A percentile compares a stretch with the other conserved stretches of the same genome.
Conservation (phyloP, 2,113 vertebrate species). For the Lampris megalopsis region DNA sequence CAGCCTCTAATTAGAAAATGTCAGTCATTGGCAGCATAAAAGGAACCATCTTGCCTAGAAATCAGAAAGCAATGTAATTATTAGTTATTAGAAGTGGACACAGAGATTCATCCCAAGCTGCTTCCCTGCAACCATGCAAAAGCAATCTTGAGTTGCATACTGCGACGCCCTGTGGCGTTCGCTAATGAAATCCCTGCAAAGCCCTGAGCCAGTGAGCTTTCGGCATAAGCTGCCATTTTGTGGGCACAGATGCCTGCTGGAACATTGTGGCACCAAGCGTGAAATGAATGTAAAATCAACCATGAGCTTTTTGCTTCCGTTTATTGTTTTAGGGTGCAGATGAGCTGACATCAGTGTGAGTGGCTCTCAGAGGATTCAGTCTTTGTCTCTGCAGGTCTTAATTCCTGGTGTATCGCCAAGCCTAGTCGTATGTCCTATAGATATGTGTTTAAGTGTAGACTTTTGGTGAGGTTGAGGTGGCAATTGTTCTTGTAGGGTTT, state of each 20-base stretch:
- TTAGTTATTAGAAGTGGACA: constrained; percentile 48
- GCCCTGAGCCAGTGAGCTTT: constrained; percentile 39
- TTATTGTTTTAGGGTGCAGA: constrained; percentile 64
- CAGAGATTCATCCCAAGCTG: constrained; percentile 25
- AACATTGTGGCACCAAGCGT: constrained; percentile 72
- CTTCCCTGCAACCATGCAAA: constrained; percentile 30
- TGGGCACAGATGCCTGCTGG: constrained; percentile 72
- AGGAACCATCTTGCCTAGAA: constrained; percentile 33
- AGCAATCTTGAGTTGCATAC: constrained; percentile 43
- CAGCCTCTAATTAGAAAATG: constrained; percentile 13
- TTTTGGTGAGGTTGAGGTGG: constrained; percentile 17
- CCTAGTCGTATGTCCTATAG: constrained; percentile 16
- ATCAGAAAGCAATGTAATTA: constrained; percentile 28
- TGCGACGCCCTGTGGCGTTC: constrained; percentile 38
- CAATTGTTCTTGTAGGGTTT: constrained; percentile 33
- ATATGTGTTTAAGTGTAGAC: constrained; percentile 32
- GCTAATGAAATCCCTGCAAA: constrained; percentile 65
- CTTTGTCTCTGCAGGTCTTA: constrained; percentile 14
- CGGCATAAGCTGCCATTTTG: constrained; percentile 71
- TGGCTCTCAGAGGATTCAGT: constrained; percentile 43
- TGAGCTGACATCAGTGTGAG: constrained; percentile 58
- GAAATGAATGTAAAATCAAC: constrained; percentile 76
- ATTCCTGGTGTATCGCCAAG: neutral
- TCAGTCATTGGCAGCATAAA: constrained; percentile 24
- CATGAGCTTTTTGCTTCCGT: constrained; percentile 56